Percentiles rank a stretch among this genome's conserved stretches.
These are phyloP conservation scores for Graptemys geographica DNA, from an alignment of 2,797 vertebrate species.

Conservation along the genomic window DNA sequence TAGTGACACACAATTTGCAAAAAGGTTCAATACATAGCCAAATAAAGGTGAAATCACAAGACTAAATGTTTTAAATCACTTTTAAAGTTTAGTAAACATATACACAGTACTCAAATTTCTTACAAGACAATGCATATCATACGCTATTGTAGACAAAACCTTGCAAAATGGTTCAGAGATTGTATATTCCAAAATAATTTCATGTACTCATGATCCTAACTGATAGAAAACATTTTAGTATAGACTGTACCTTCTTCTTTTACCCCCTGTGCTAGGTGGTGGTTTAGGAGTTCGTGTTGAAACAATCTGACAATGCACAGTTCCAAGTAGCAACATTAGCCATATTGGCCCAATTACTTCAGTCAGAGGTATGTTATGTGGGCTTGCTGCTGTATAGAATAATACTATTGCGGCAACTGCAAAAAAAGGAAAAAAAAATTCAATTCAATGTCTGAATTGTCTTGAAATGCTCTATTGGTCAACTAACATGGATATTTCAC, in stretches of 20 bases:
- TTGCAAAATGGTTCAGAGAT: neutral
- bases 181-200: neutral
- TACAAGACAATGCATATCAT: neutral
- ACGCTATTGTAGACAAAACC: neutral
- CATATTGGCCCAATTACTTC: conserved; percentile 94
- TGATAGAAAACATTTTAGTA: neutral
- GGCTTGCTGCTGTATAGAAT: conserved; percentile 86
- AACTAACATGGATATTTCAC: neutral
- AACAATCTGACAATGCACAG: conserved; percentile 99
- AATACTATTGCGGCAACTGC: conserved; percentile 91
- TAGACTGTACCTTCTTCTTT: conserved; percentile 92
- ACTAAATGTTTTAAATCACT: neutral
- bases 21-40: neutral
- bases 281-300: conserved; percentile 96
- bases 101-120: neutral
- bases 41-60: conserved; percentile 14
- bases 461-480: neutral
- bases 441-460: conserved; percentile 19
- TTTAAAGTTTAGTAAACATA: neutral
- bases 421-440: conserved; percentile 64
- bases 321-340: conserved; percentile 97
- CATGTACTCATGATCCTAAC: conserved; percentile 13
- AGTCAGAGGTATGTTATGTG: conserved; percentile 93
- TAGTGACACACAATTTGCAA: conserved; percentile 5
- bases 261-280: conserved; percentile 86